phyloP scores from a whole-genome alignment of 2,888 invertebrate species.

The Melanargia galathea region DNA sequence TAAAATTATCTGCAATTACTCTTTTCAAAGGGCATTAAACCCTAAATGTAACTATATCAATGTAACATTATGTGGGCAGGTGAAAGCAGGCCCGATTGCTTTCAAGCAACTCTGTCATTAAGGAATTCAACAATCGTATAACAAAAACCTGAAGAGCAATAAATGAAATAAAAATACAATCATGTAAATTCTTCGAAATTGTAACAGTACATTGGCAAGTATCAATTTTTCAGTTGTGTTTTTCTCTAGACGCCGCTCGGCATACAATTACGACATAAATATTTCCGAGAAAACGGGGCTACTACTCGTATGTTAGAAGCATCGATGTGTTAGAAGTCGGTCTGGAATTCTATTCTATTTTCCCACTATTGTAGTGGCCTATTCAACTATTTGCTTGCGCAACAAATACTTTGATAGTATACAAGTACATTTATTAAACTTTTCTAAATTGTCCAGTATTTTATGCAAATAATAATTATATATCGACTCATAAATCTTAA shows the following conservation, averaged over 20 bases:
- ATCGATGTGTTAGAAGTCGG: constrained; percentile 16
- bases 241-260: constrained; percentile 1
- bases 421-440: background rate
- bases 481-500: too few relatives aligned
- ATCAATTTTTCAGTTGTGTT: constrained; percentile 5
- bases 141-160: too few relatives aligned
- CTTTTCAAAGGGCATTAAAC: too few relatives aligned
- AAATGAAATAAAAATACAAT: background rate
- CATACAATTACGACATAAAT: constrained; percentile 15
- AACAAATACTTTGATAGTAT: constrained; percentile 8
- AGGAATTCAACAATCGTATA: too few relatives aligned
- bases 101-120: too few relatives aligned
- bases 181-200: background rate
- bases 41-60: too few relatives aligned
- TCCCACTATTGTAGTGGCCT: constrained; percentile 18
- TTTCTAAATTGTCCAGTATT: too few relatives aligned
- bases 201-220: background rate
- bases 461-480: too few relatives aligned
- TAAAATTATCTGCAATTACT: too few relatives aligned
- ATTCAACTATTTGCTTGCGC: constrained; percentile 15
- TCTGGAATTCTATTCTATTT: constrained; percentile 18
- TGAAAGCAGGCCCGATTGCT: too few relatives aligned
- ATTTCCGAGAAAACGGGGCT: constrained; percentile 14
- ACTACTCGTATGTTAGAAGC: too few relatives aligned
- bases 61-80: too few relatives aligned